Conservation (phyloP, 2,888 invertebrate species). For the Spodoptera littoralis region DNA sequence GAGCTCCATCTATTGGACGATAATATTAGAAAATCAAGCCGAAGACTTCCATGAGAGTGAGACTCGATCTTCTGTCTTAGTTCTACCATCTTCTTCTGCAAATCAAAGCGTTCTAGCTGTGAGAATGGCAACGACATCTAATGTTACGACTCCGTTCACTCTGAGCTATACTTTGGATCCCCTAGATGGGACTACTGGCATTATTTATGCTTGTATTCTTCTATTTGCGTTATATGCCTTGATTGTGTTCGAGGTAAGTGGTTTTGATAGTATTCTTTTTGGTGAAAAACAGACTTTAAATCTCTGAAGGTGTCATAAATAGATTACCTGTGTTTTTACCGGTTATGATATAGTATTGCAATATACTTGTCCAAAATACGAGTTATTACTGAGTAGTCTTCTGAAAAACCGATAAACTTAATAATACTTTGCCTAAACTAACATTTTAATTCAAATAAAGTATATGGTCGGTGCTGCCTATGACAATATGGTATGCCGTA, state of each 20-base stretch:
- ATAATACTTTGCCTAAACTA: no score
- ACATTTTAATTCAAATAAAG: no score
- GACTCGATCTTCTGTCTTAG: conserved; percentile 77
- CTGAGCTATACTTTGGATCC: conserved; percentile 3
- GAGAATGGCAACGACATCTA: background rate
- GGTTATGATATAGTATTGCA: no score
- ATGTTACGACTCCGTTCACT: background rate
- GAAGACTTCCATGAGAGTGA: conserved; percentile 88
- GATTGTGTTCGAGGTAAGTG: conserved; percentile 1
- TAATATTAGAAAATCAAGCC: conserved; percentile 88
- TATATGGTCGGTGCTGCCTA: no score
- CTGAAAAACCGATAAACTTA: no score
- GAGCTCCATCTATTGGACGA: conserved; percentile 88
- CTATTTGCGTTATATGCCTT: background rate
- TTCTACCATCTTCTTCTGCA: conserved; percentile 55
- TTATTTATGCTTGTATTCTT: background rate
- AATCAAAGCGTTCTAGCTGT: background rate
- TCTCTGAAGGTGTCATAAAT: no score
- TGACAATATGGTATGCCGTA: no score
- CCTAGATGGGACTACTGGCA: background rate
- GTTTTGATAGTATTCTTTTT: background rate
- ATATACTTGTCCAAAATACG: no score
- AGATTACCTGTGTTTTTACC: no score
- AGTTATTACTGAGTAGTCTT: no score
- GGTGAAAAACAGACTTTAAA: no score